These are phyloP conservation scores for Agrochola circellaris DNA, from an alignment of 2,888 invertebrate genomes.

Conservation along the genomic window DNA sequence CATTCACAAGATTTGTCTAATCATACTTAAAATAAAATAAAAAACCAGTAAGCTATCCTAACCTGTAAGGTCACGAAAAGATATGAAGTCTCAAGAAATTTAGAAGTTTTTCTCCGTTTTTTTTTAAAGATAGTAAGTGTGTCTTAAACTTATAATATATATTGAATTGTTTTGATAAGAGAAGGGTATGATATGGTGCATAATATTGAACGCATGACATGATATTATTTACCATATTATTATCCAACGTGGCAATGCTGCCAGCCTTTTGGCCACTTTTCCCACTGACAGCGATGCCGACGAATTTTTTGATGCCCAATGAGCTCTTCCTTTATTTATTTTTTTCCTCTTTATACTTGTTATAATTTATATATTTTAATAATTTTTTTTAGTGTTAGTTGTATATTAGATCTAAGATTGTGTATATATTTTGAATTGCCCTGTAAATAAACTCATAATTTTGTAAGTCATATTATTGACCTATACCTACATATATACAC, in stretches of 20 bases:
- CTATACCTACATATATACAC: neutral
- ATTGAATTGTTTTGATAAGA: neutral
- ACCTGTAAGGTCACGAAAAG: neutral
- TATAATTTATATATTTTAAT: too few relatives aligned
- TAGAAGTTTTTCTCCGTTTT: neutral
- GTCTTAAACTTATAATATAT: neutral
- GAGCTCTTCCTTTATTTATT: too few relatives aligned
- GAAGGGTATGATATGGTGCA: neutral
- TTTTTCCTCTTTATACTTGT: too few relatives aligned
- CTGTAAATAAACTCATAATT: too few relatives aligned
- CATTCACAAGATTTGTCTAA: neutral
- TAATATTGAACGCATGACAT: neutral
- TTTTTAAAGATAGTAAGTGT: neutral
- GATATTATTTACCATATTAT: neutral
- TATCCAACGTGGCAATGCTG: too few relatives aligned
- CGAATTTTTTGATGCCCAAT: too few relatives aligned
- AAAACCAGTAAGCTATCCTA: neutral
- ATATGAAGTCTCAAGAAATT: neutral
- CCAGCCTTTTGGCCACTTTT: too few relatives aligned
- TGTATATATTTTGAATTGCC: too few relatives aligned
- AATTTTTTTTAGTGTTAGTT: too few relatives aligned
- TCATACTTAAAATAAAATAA: neutral
- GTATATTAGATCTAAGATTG: too few relatives aligned
- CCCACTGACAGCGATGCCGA: too few relatives aligned
- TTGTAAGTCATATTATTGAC: too few relatives aligned